Base-by-base conservation (phyloP, 2,113 vertebrate genomes). In the Origma solitaria region DNA sequence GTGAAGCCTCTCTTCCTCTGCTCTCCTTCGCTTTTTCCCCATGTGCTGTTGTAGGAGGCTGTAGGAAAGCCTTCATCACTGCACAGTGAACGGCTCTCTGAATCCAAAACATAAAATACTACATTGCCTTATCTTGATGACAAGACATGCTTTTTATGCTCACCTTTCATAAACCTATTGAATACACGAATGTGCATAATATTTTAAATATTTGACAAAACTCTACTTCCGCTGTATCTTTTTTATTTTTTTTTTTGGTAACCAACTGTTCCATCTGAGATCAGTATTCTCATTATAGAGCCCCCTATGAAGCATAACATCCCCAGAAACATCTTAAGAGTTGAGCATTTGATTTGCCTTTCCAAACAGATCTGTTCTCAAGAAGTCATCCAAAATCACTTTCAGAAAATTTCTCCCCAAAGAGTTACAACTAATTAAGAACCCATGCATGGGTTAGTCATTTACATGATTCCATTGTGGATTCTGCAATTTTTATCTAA, bases 391-490 rank as follows among this genome's bases (percentile, higher is more conserved):
- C 37, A 80, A 76, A 94, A 94, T 47, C 35, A 66, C 66, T 86
- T 88, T 40, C 33, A 73, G 51, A 83, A 40, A 44, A 50, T 24
- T 68, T 28, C 21, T 60, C 84, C 78, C 75, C 17, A 30, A 73
- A 38, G 87, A 95, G 20, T 86, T 92, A 61, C 30, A 94, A 88
- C 70, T 91, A 95, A 95, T 95, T 91, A 96, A 56, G 58, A 96
- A 72, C 22, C 35, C 58, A 71, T 27, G n/a, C 38, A 4, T 45
- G 47, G 50, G 77, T 84, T 62, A 66, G 75, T 77, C 18, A 82
- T 95, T 94, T 77, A 77, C 47, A 91, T 28, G 38, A 93, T 73
- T 86, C 90, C 58, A 83, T 38, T 77, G 91, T 83, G 90, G 82
- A 77, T 95, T 92, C 79, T 80, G 35, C 54, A 80, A 51, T 93